Base-by-base conservation (phyloP, 2,797 vertebrate species). In the Gymnodraco acuticeps region DNA sequence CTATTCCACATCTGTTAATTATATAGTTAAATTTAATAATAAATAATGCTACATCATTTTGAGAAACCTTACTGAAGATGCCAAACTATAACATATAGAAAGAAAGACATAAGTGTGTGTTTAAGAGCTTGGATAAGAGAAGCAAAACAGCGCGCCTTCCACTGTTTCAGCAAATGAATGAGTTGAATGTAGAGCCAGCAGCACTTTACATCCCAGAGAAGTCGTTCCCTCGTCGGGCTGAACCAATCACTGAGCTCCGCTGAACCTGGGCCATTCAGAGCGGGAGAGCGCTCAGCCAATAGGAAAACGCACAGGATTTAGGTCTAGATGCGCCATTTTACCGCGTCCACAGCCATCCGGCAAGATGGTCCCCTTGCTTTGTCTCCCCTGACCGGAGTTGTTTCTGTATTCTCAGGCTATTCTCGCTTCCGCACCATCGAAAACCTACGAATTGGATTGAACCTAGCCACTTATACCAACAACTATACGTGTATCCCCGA, bases 341-440 rank as follows among this genome's bases (percentile, higher is more conserved):
- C 92, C 90, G 95, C 94, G 94, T 95, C 92, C 93, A 88, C 71
- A 92, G 87, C 88, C 94, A 94, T 95, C 95, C 94, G 94, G 94
- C 92, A 96, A 96, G 95, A 96, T 96, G 95, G 95, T 95, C 91
- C 93, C 93, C 73, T 87, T 78, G 95, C 95, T 96, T 96, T 96
- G 95, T 96, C 93, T 96, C 48, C 78, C 75, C 86, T 87, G 85
- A 90, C 84, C 84, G 75, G 91, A 93, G 87, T 89, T 86, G 75
- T 90, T 90, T 82, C 82, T 66, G 55, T 63, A 64, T 81, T 90
- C 79, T 55, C 20, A 16, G 46, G 58, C 70, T 58, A 20, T 77
- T 89, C n/a, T 80, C n/a, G 62, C 72, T 64, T 80, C 55, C 23
- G 38, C 13, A 23, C 17, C 75, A 71, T 54, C 77, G 64, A 52